Base-by-base conservation (phyloP, 2,888 invertebrate genomes). In the Parthenolecanium corni region DNA sequence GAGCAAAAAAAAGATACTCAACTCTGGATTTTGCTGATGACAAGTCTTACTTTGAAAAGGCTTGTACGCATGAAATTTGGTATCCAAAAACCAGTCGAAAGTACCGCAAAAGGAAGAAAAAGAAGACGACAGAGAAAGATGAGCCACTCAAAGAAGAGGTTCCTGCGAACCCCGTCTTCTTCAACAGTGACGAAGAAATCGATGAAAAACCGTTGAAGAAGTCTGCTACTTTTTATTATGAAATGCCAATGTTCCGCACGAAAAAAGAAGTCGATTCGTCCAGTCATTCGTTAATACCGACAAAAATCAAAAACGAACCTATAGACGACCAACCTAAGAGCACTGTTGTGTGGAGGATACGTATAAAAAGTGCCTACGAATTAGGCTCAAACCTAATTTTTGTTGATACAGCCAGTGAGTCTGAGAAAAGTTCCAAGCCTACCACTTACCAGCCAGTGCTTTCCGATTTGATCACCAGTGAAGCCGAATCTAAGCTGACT, bases 301-400 rank as follows among this genome's bases (percentile, higher is more conserved):
- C 5, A 44, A 4, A 4, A 16, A 47, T 18, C 20, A 16, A 18
- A 47, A 3, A 16, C 18, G 21, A 31, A 5, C 31, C 31, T 6
- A 31, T 6, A 9, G 31, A 31, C 4, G 31, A 31, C 4, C 31
- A 31, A 31, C 11, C 40, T 25, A 14, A 31, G 16, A 53, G 40
- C n/a, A 53, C 38, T 40, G 6, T n/a, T n/a, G 24, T 54, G 12
- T 38, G 40, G 4, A 54, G 40, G 42, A 54, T 54, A 6, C 42
- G 54, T 6, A n/a, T 54, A 3, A 54, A 54, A 42, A n/a, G 23
- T 3, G 54, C 54, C 14, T 20, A 20, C 21, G 54, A 54, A 24
- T 24, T 54, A 6, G 54, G 54, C 16, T 54, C 54, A 2, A 54
- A 12, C 5, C 23, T 54, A 23, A 40, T 20, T n/a, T 54, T 54